phyloP scores from a whole-genome alignment of 1,140 invertebrate species.

The Bombus turneri region DNA sequence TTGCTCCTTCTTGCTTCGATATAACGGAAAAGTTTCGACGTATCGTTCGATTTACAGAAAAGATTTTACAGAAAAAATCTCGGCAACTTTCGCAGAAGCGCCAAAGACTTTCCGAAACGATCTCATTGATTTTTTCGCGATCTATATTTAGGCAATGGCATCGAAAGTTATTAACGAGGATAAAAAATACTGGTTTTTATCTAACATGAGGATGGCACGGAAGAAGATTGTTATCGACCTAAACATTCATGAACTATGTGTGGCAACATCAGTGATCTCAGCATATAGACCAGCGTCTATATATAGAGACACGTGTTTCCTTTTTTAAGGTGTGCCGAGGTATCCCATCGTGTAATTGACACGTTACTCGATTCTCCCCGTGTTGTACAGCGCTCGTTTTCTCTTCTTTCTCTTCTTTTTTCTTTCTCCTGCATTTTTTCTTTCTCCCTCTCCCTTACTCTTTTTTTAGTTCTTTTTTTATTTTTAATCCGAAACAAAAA shows the following conservation, averaged over 20 bases:
- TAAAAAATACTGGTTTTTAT: slow-evolving; percentile 32
- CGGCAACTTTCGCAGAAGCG: not conserved
- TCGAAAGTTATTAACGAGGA: slow-evolving; percentile 26
- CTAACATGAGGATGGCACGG: not conserved
- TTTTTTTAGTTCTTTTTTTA: not conserved
- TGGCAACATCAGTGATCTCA: slow-evolving; percentile 50
- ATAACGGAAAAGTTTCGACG: not conserved
- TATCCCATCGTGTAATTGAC: slow-evolving; percentile 48
- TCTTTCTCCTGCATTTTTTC: not conserved
- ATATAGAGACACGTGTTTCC: slow-evolving; percentile 62
- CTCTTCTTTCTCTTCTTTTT: not conserved
- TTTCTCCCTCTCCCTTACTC: not conserved
- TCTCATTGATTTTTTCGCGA: slow-evolving; percentile 1
- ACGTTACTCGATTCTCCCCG: slow-evolving; percentile 28
- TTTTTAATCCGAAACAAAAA: not conserved
- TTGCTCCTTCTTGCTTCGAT: not conserved
- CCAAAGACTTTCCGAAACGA: not conserved
- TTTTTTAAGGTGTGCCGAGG: slow-evolving; percentile 58
- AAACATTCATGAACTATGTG: slow-evolving; percentile 54
- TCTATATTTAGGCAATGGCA: slow-evolving; percentile 25
- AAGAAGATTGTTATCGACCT: slow-evolving; percentile 45
- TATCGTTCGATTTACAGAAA: not conserved
- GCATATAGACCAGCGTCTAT: slow-evolving; percentile 53
- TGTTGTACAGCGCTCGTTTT: slow-evolving; percentile 3
- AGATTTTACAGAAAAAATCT: not conserved